These are phyloP conservation scores for Lasiurus cinereus DNA, from an alignment of 2,113 vertebrate genomes.

Conservation along the genomic window DNA sequence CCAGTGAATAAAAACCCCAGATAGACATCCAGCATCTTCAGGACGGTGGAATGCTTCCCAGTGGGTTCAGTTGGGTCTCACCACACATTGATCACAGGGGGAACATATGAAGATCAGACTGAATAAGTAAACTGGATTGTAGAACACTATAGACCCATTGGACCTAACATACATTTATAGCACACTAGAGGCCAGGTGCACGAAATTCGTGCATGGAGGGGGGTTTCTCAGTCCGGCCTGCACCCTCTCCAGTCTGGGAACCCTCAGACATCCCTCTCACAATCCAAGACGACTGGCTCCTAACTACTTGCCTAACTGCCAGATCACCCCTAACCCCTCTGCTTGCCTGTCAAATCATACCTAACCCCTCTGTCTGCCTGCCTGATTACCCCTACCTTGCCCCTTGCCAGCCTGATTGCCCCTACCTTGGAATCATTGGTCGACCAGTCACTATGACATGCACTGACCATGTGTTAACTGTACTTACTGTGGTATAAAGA, in stretches of 20 bases:
- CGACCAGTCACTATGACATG: no score
- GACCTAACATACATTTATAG: neutral
- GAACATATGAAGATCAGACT: neutral
- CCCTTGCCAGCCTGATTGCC: no score
- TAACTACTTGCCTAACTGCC: no score
- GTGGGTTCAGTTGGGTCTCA: neutral
- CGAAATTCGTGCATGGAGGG: no score
- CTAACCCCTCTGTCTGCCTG: no score
- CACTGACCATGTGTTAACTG: neutral
- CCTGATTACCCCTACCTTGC: no score
- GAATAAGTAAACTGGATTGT: neutral
- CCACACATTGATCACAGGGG: neutral
- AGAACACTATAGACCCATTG: neutral
- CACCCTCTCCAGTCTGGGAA: no score
- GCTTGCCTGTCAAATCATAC: no score
- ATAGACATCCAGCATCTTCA: neutral
- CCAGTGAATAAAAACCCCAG: neutral
- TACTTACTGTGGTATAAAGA: neutral
- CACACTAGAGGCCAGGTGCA: neutral
- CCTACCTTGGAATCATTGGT: no score
- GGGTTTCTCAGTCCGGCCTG: no score
- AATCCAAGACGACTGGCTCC: neutral
- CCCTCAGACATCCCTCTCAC: no score
- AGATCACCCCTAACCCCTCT: no score
- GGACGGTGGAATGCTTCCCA: neutral